Conservation (phyloP, 2,113 vertebrate genomes). For the Sterrhoptilus dennistouni region DNA sequence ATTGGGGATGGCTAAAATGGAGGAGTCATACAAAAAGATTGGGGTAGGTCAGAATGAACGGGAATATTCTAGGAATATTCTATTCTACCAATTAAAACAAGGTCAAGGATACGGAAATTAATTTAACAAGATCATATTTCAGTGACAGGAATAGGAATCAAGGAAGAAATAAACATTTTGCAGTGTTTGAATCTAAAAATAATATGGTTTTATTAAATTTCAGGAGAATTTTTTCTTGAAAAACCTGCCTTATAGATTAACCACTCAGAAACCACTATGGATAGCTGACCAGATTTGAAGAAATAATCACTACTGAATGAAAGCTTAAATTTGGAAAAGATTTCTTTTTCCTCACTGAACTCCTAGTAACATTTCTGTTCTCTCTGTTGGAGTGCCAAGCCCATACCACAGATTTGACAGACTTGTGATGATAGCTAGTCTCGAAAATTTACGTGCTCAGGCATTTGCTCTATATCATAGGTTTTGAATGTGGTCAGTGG, state of each 20-base stretch:
- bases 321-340: neutral
- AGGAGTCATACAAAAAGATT: neutral
- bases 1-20: neutral
- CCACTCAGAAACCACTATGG: neutral
- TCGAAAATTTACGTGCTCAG: neutral
- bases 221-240: neutral
- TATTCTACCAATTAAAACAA: neutral
- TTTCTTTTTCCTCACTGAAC: neutral
- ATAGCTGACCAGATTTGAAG: neutral
- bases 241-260: neutral
- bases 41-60: neutral
- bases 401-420: neutral
- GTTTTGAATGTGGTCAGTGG: neutral
- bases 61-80: neutral
- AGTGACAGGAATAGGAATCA: neutral
- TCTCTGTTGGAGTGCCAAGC: neutral
- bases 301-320: neutral
- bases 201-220: neutral
- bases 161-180: neutral
- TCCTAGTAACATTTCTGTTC: neutral
- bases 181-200: neutral
- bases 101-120: neutral
- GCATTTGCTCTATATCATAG: neutral
- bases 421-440: neutral
- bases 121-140: neutral